Percentiles rank a stretch among this genome's conserved stretches.
Conservation (phyloP, 2,888 invertebrate genomes). For the Drosophila monieri region DNA sequence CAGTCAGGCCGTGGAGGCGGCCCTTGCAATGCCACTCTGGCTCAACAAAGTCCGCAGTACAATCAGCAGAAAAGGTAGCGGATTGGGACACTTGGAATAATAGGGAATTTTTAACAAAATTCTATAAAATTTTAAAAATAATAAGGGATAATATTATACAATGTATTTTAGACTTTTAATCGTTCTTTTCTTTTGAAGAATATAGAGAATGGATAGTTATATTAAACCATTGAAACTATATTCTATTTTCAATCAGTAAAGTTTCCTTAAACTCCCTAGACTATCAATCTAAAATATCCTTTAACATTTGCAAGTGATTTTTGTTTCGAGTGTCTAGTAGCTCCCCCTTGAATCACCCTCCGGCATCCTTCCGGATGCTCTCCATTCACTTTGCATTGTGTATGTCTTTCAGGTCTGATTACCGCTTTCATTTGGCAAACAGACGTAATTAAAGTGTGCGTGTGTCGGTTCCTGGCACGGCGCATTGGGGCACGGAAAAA, state of each 20-base stretch:
- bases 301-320: not conserved
- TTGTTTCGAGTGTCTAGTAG: not conserved
- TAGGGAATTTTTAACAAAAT: not conserved
- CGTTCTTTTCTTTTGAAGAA: too few species aligned
- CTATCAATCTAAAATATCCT: too few species aligned
- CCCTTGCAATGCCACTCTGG: constrained; percentile 26
- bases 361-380: constrained; percentile 19
- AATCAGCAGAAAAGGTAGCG: constrained; percentile 26
- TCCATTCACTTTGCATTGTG: constrained; percentile 62
- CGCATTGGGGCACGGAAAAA: not conserved
- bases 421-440: constrained; percentile 79
- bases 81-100: constrained; percentile 1
- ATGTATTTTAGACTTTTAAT: too few species aligned
- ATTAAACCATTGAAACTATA: too few species aligned
- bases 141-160: not conserved
- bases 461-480: constrained; percentile 17
- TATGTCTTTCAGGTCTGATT: constrained; percentile 77
- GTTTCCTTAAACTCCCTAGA: too few species aligned
- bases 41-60: constrained; percentile 28
- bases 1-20: constrained; percentile 15
- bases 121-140: not conserved
- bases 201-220: too few species aligned
- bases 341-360: not conserved
- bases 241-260: too few species aligned
- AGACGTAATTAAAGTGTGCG: constrained; percentile 75